A percentile compares a stretch with the other conserved stretches of the same genome.
phyloP scores from a whole-genome alignment of 1,140 invertebrate species.

The Drosophila miranda region DNA sequence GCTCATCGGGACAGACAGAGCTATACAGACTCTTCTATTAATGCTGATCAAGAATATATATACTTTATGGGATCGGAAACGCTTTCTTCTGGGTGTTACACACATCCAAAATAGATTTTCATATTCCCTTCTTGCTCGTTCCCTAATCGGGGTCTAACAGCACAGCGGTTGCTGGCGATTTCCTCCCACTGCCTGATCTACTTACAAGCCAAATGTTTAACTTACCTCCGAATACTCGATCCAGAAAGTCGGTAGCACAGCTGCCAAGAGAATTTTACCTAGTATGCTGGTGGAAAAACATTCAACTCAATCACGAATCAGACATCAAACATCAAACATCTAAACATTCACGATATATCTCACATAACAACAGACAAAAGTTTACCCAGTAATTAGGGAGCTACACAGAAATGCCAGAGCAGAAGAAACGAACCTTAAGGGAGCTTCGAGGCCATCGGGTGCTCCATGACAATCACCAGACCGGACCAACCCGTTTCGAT shows the following conservation, averaged over 20 bases:
- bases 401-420: not conserved
- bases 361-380: not conserved
- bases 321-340: constrained; percentile 11
- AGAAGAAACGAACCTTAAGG: not conserved
- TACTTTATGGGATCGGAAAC: no score
- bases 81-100: no score
- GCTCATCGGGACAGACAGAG: no score
- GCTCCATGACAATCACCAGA: not conserved
- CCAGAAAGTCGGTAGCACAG: constrained; percentile 93
- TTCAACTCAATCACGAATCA: constrained; percentile 11
- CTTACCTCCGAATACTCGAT: constrained; percentile 89
- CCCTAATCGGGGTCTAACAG: not conserved
- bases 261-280: constrained; percentile 93
- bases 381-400: no score
- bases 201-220: not conserved
- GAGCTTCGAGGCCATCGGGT: constrained; percentile 1
- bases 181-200: not conserved
- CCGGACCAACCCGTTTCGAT: not conserved
- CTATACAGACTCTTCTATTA: no score
- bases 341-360: not conserved
- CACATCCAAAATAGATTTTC: no score
- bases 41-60: no score
- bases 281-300: constrained; percentile 35
- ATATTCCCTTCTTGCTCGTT: no score
- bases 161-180: not conserved